phyloP scores from a whole-genome alignment of 1,140 invertebrate genomes.

The Bicyclus anynana region DNA sequence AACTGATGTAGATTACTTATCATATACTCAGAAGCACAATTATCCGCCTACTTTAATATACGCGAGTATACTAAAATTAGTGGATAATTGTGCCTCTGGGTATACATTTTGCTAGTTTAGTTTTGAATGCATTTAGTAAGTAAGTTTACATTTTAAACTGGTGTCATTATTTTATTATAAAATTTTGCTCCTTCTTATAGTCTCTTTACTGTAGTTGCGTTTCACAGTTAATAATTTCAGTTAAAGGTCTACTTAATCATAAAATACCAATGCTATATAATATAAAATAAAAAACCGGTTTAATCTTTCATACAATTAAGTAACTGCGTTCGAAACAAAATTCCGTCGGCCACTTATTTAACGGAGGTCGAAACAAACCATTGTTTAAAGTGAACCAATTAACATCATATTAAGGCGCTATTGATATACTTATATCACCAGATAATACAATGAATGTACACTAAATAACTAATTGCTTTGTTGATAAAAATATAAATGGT shows the following conservation, averaged over 20 bases:
- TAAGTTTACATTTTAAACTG: no score
- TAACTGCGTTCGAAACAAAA: background rate
- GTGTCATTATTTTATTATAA: no score
- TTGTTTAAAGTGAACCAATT: background rate
- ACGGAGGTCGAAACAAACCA: background rate
- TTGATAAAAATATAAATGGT: background rate
- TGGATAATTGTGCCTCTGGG: no score
- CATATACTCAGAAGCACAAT: no score
- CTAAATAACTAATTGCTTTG: slow-evolving; percentile 1
- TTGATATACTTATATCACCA: background rate
- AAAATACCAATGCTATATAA: no score
- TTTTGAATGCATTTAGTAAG: no score
- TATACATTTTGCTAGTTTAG: no score
- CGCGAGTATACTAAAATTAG: no score
- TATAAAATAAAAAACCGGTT: background rate
- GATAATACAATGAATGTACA: slow-evolving; percentile 1
- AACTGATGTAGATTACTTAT: no score
- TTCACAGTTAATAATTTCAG: background rate
- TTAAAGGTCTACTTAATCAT: no score
- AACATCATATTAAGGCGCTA: background rate
- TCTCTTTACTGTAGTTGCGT: background rate
- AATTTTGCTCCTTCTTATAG: no score
- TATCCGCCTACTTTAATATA: no score
- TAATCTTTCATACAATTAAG: background rate
- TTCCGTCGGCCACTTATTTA: background rate